phyloP scores from a whole-genome alignment of 2,113 vertebrate species.

The Chaetops frenatus region DNA sequence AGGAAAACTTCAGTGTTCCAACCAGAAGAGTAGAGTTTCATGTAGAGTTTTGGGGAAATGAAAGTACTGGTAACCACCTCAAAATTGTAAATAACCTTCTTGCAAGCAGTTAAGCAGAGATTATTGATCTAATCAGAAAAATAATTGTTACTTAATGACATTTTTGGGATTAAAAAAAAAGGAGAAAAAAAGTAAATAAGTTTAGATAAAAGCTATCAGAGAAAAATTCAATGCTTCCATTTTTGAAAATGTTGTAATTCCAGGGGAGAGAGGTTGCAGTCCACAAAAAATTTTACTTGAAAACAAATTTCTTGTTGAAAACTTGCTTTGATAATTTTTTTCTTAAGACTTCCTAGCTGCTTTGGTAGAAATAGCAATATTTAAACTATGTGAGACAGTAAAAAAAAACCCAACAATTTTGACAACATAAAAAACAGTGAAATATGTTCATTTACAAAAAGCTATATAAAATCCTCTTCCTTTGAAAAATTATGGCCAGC shows the following conservation, averaged over 20 bases:
- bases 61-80: not conserved
- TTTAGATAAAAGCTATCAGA: not conserved
- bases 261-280: not conserved
- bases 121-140: not conserved
- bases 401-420: not conserved
- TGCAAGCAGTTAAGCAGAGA: not conserved
- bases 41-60: not conserved
- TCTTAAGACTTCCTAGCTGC: not conserved
- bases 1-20: not conserved
- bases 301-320: not conserved
- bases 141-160: not conserved
- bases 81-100: not conserved
- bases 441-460: not conserved
- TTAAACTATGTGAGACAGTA: not conserved
- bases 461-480: not conserved
- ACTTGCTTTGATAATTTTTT: not conserved
- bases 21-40: not conserved
- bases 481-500: slow-evolving; percentile 23
- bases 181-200: not conserved
- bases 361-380: not conserved
- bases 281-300: not conserved
- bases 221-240: not conserved
- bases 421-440: not conserved
- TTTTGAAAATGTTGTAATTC: not conserved
- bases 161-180: not conserved